A percentile compares a stretch with the other conserved stretches of the same genome.
Conservation (phyloP, 1,140 invertebrate genomes). For the Rhagoletis zephyria region DNA sequence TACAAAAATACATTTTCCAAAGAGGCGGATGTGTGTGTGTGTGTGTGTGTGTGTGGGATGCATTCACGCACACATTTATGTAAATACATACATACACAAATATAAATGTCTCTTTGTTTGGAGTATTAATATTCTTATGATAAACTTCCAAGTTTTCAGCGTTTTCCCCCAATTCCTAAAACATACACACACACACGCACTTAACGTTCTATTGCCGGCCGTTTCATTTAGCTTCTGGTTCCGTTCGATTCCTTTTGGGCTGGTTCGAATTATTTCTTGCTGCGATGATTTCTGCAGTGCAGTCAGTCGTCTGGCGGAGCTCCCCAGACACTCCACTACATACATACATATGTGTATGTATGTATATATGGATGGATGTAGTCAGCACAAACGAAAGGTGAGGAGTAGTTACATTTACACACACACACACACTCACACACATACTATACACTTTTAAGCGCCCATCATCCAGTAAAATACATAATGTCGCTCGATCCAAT, state of each 20-base stretch:
- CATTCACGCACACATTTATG: neutral
- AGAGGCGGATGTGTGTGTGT: neutral
- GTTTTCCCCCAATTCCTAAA: neutral
- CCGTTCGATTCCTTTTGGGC: constrained; percentile 38
- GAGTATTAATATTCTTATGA: constrained; percentile 34
- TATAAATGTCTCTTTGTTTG: neutral
- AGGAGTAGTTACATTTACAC: neutral
- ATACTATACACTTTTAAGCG: neutral
- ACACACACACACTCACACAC: neutral
- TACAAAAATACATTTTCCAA: neutral
- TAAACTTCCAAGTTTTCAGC: constrained; percentile 10
- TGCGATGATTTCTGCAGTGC: neutral
- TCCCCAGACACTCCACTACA: neutral
- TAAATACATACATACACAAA: neutral
- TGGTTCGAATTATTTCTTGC: constrained; percentile 32
- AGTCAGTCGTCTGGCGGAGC: constrained; percentile 34
- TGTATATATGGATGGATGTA: too few species aligned
- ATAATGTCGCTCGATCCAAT: constrained; percentile 30
- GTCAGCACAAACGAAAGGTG: neutral
- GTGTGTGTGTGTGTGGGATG: neutral
- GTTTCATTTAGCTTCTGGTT: constrained; percentile 1
- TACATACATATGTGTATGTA: too few species aligned
- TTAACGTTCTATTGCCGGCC: neutral
- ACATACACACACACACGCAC: too few species aligned
- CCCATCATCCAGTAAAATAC: constrained; percentile 26